phyloP scores from a whole-genome alignment of 2,113 vertebrate genomes.

The Apeltes quadracus region DNA sequence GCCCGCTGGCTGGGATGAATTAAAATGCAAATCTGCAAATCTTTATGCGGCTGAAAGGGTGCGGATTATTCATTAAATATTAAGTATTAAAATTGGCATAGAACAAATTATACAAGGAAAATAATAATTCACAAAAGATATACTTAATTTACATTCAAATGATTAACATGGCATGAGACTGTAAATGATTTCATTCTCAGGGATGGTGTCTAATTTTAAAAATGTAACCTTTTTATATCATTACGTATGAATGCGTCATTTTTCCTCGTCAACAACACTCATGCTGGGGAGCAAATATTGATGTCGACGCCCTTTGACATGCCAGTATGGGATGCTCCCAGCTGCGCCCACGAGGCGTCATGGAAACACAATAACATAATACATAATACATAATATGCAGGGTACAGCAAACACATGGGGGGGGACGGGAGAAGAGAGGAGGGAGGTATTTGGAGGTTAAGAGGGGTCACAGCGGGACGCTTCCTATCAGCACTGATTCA shows the following conservation, averaged over 20 bases:
- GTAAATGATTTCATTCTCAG: background rate
- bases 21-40: conserved; percentile 46
- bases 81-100: background rate
- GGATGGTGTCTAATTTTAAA: conserved; percentile 14
- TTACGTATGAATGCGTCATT: background rate
- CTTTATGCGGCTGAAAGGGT: conserved; percentile 27
- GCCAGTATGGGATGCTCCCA: conserved; percentile 2
- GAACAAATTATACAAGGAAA: background rate
- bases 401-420: conserved; percentile 30
- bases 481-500: background rate
- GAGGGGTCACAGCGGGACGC: conserved; percentile 1
- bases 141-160: background rate
- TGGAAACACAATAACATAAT: conserved; percentile 36
- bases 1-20: conserved; percentile 63
- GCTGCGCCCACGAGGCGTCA: conserved; percentile 26
- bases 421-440: conserved; percentile 5
- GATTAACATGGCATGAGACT: background rate
- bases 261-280: conserved; percentile 29
- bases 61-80: background rate
- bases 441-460: conserved; percentile 22
- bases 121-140: background rate
- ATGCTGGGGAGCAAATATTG: conserved; percentile 1
- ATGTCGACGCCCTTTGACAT: conserved; percentile 17
- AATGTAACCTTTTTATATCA: conserved; percentile 22
- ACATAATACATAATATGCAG: conserved; percentile 36